Conservation (phyloP, 1,140 invertebrate genomes). For the Drosophila lacteicornis region DNA sequence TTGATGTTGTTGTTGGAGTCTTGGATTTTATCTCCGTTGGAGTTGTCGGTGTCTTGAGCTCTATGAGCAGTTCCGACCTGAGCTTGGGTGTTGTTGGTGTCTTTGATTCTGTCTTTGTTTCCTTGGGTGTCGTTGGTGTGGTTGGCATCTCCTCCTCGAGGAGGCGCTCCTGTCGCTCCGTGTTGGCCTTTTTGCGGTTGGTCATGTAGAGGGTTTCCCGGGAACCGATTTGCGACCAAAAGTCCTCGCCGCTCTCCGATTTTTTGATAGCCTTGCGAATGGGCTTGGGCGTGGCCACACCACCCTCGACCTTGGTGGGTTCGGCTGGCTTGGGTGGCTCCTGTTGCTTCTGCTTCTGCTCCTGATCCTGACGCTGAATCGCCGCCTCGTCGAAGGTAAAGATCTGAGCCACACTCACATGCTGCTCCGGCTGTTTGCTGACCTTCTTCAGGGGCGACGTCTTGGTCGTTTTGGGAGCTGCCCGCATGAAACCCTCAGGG, state of each 20-base stretch:
- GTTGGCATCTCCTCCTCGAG: conserved; percentile 26
- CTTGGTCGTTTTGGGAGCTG: conserved; percentile 61
- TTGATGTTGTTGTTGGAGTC: neutral
- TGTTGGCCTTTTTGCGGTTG: conserved; percentile 72
- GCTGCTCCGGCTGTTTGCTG: conserved; percentile 27
- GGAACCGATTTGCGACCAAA: conserved; percentile 79
- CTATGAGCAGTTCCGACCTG: conserved; percentile 54
- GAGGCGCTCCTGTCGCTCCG: conserved; percentile 50
- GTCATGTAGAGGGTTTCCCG: conserved; percentile 82
- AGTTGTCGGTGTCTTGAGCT: conserved; percentile 46
- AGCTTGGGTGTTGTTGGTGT: conserved; percentile 48
- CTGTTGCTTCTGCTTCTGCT: neutral
- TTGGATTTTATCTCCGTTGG: neutral
- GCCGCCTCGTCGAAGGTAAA: conserved; percentile 73
- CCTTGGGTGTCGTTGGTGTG: conserved; percentile 14
- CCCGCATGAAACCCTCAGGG: conserved; percentile 75
- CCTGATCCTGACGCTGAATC: conserved; percentile 46
- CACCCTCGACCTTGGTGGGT: conserved; percentile 42
- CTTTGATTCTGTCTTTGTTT: conserved; percentile 12
- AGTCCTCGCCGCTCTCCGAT: conserved; percentile 82
- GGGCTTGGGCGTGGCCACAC: conserved; percentile 69
- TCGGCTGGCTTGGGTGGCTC: neutral
- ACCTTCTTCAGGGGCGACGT: conserved; percentile 65
- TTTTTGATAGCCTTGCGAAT: conserved; percentile 67
- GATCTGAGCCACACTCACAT: conserved; percentile 61